These are phyloP conservation scores for Mormyrops boulengeri DNA, from an alignment of 2,797 vertebrate genomes.

Conservation along the genomic window DNA sequence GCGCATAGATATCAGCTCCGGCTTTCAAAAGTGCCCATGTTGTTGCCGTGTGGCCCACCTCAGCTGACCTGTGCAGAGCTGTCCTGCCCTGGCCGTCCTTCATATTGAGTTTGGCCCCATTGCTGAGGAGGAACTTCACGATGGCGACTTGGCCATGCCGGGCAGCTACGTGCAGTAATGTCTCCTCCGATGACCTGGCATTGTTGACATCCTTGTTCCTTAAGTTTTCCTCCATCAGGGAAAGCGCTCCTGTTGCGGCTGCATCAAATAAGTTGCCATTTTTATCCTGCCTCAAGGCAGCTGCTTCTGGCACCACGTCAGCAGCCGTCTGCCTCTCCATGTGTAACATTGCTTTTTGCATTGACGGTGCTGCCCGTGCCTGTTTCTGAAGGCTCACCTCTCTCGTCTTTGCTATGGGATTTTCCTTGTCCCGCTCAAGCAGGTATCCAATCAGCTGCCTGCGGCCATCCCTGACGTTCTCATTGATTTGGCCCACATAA, in stretches of 20 bases:
- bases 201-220: constrained; percentile 40
- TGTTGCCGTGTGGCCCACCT: constrained; percentile 45
- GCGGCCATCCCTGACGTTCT: constrained; percentile 56
- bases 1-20: constrained; percentile 50
- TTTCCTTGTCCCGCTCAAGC: constrained; percentile 60
- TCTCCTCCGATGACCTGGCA: constrained; percentile 48
- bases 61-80: constrained; percentile 62
- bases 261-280: constrained; percentile 40
- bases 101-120: constrained; percentile 53
- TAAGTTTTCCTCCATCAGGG: constrained; percentile 45
- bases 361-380: not conserved
- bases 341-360: constrained; percentile 27
- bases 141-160: constrained; percentile 46
- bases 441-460: constrained; percentile 72
- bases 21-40: constrained; percentile 42
- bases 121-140: constrained; percentile 54
- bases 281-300: constrained; percentile 23
- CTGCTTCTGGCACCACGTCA: constrained; percentile 26
- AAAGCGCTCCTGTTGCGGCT: constrained; percentile 42
- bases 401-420: constrained; percentile 30
- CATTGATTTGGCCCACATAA: constrained; percentile 55
- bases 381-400: constrained; percentile 17
- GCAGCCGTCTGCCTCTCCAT: constrained; percentile 25
- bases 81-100: constrained; percentile 55
- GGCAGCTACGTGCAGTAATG: constrained; percentile 63